Evolutionary conservation across 2,888 invertebrate species (phyloP), one percentile per base, ranked within the genome.

Genomic region (Xestoiulus laeticollis): DNA sequence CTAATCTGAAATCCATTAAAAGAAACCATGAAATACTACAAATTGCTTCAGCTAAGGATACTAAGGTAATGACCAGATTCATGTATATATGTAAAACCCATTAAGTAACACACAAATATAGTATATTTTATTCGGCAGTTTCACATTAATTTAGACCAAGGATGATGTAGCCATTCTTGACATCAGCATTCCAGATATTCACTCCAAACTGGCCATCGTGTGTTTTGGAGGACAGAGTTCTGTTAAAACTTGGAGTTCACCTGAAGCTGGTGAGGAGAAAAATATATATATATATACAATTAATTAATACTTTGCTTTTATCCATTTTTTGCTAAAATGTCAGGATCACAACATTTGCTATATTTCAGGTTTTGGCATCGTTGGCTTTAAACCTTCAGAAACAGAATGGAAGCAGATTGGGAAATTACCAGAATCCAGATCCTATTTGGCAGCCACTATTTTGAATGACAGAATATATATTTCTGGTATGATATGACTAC

Each of bases 351-450:
- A n/a, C n/a, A n/a, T n/a, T n/a, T n/a, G n/a, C n/a, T 78, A 2
- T 38, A 38, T 30, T 78, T 30, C 30, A 78, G 78, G 78, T 78
- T 78, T 78, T 30, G 78, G 78, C 12, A 78, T 78, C 78, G 22
- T 78, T 78, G 78, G 78, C 12, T 30, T 30, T 30, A 78, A 78
- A 30, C 78, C 22, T 6, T 78, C 78, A 30, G 78, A 78, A 78
- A 22, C 5, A 26, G 30, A 78, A 3, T 86, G 86, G 86, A 53
- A 53, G n/a, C 16, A n/a, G 53, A 30, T 86, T 59, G 86, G 86
- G 0, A 86, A 86, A 86, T 26, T 86, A n/a, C 86, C 48, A 8
- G 59, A 86, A 86, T 19, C 86, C 6, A 53, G 86, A 53, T 32
- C 44, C 32, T 86, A 86, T 59, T 53, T 86, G 12, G 44, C 86